phyloP scores from a whole-genome alignment of 2,888 invertebrate genomes.

The Pemphredon lugubris region DNA sequence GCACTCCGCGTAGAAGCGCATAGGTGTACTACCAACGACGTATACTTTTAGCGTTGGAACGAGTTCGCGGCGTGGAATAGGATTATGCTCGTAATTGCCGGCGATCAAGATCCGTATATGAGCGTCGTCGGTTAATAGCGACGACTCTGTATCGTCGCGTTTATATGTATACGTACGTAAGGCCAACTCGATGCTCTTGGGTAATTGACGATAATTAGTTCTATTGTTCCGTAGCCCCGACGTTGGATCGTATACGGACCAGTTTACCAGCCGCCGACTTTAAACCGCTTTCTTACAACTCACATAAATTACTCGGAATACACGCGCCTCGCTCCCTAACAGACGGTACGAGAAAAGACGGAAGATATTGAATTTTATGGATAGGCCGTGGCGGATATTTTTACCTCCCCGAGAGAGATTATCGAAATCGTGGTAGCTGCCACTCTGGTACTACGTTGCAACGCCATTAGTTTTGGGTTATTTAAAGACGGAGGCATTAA shows the following conservation, averaged over 20 bases:
- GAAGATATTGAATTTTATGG: too few relatives aligned
- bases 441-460: too few relatives aligned
- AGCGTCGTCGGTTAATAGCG: conserved; percentile 19
- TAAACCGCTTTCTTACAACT: conserved; percentile 16
- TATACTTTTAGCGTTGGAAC: conserved; percentile 5
- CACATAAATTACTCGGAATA: conserved; percentile 32
- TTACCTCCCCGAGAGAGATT: too few relatives aligned
- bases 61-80: conserved; percentile 12
- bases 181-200: conserved; percentile 32
- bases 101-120: conserved; percentile 10
- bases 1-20: too few relatives aligned
- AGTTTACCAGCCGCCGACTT: conserved; percentile 20
- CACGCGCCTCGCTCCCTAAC: conserved; percentile 3
- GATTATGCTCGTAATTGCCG: conserved; percentile 19
- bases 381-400: too few relatives aligned
- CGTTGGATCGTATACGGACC: conserved; percentile 16
- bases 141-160: conserved; percentile 9
- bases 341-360: not conserved
- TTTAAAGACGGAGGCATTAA: too few relatives aligned
- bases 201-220: conserved; percentile 74
- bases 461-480: too few relatives aligned
- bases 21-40: too few relatives aligned
- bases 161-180: conserved; percentile 25
- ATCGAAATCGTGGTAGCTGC: too few relatives aligned
- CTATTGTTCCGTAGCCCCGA: conserved; percentile 57